phyloP scores from a whole-genome alignment of 2,888 invertebrate species.

The Drosophila mercatorum region DNA sequence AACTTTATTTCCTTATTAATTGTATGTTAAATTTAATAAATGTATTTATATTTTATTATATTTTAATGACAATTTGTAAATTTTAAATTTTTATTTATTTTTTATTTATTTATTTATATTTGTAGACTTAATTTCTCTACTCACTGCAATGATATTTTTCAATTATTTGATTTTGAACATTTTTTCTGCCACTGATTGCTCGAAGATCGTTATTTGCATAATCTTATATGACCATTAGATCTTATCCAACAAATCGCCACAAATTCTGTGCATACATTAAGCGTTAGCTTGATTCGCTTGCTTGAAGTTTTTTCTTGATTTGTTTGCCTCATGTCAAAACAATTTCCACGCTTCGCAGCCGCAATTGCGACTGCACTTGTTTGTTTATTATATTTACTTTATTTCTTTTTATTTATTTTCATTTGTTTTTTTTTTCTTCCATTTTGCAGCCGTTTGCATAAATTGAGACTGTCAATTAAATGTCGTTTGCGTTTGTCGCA shows the following conservation, averaged over 20 bases:
- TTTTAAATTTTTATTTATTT: too few species aligned
- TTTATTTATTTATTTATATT: too few species aligned
- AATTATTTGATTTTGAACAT: not conserved
- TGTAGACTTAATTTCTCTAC: too few species aligned
- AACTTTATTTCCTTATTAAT: too few species aligned
- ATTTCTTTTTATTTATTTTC: conserved; percentile 25
- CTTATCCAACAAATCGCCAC: conserved; percentile 13
- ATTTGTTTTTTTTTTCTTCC: not conserved
- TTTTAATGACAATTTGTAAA: too few species aligned
- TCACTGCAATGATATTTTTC: too few species aligned
- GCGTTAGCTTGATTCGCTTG: conserved; percentile 1
- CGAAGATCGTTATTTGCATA: not conserved
- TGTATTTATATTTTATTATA: too few species aligned
- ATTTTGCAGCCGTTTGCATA: conserved; percentile 72
- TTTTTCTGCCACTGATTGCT: too few species aligned
- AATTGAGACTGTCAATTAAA: conserved; percentile 77
- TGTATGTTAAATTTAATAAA: too few species aligned
- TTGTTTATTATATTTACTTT: conserved; percentile 29
- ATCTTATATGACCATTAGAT: not conserved
- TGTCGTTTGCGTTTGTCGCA: conserved; percentile 52
- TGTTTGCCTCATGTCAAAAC: conserved; percentile 39
- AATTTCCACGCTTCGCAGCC: conserved; percentile 52
- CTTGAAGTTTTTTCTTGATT: conserved; percentile 18
- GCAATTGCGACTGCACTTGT: conserved; percentile 47
- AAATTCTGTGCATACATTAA: conserved; percentile 19